Evolutionary conservation across 2,888 invertebrate species (phyloP), one percentile per base, ranked within the genome.

Genomic region (Machimus atricapillus): DNA sequence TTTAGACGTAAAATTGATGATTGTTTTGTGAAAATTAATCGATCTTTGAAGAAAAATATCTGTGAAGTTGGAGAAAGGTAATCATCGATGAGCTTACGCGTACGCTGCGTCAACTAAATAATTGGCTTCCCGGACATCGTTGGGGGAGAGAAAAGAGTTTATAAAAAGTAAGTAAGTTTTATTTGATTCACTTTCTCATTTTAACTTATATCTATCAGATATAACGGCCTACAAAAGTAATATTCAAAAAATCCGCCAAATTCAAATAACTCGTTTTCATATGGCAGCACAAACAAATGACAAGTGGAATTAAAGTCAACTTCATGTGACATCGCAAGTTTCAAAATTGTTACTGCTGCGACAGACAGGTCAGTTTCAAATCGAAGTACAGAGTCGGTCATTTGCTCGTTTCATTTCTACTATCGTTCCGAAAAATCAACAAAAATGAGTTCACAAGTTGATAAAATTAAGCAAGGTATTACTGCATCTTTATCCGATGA

Each of bases 401-500:
- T 52, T 6, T 16, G n/a, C n/a, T n/a, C n/a, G n/a, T 31, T 81
- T 81, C 7, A 79, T 16, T 79, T 27, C 4, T 56, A n/a, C 7
- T 2, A 19, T 1, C 52, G n/a, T 2, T n/a, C n/a, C 6, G n/a
- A 19, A n/a, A 52, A 52, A 56, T 56, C n/a, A 7, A 4, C n/a
- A 34, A 89, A 88, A 89, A 93, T 93, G 93, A 92, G 93, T 87
- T 91, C 92, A 88, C 93, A 93, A 91, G 91, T 95, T 88, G 91
- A 93, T 7, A 93, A 93, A 89, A 92, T 94, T 89, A 95, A 94
- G 91, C 94, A 94, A 77, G 92, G 93, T 16, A 91, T 97, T 87
- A 94, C 95, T 85, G 93, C 93, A 89, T 93, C 94, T 37, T 93
- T 97, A 77, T 93, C 93, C 83, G 97, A 97, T 91, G 94, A 94